These are phyloP conservation scores for Lates calcarifer DNA, from an alignment of 2,113 vertebrate species.

Conservation along the genomic window DNA sequence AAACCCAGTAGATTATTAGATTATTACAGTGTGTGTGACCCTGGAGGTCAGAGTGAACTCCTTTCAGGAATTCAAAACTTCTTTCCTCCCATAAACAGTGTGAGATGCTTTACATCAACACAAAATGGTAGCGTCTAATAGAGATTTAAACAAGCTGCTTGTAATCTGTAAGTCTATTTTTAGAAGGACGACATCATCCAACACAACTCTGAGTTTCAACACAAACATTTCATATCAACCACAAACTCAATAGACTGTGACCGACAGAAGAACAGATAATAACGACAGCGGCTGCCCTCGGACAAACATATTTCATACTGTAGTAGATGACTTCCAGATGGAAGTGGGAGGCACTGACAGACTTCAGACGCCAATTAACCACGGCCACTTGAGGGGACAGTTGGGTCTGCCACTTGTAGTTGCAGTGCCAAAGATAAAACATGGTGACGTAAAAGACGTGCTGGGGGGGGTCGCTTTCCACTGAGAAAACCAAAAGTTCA, in stretches of 20 bases:
- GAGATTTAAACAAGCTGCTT: conserved; percentile 16
- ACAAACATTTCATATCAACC: conserved; percentile 5
- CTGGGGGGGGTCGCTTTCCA: neutral
- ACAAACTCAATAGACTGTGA: conserved; percentile 1
- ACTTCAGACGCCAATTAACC: conserved; percentile 57
- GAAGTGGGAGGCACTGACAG: conserved; percentile 55
- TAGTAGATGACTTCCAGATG: conserved; percentile 78
- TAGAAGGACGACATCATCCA: neutral
- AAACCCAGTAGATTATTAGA: conserved; percentile 30
- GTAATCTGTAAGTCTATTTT: neutral
- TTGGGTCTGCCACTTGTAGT: conserved; percentile 40
- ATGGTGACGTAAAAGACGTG: conserved; percentile 1
- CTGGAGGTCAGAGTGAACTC: conserved; percentile 21
- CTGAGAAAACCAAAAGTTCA: conserved; percentile 26
- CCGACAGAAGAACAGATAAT: conserved; percentile 39
- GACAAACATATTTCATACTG: conserved; percentile 62
- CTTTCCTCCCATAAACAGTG: conserved; percentile 31
- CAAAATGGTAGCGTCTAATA: neutral
- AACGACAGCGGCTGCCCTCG: conserved; percentile 14
- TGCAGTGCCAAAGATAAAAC: conserved; percentile 39
- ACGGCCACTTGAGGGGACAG: conserved; percentile 52
- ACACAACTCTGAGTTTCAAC: neutral
- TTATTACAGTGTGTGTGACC: conserved; percentile 19
- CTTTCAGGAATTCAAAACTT: conserved; percentile 44
- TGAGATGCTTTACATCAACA: neutral